phyloP scores from a whole-genome alignment of 2,888 invertebrate species.

The Brenthis hecate region DNA sequence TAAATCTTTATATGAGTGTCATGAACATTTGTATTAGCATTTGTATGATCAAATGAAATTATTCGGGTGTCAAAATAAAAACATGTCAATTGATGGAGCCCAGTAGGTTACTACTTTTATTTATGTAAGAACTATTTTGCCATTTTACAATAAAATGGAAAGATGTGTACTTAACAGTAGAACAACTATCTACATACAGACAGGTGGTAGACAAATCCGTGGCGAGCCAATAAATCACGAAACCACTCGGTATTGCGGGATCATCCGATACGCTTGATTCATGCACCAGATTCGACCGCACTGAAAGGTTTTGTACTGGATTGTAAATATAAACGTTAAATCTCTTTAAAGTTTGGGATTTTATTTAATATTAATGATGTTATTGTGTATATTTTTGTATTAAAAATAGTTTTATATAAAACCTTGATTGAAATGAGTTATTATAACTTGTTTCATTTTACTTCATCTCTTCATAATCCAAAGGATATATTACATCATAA shows the following conservation, averaged over 20 bases:
- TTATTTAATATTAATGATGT: not conserved
- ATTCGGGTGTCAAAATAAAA: too few species aligned
- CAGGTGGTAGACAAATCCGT: conserved; percentile 68
- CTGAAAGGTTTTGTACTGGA: conserved; percentile 33
- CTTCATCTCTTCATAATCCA: conserved; percentile 6
- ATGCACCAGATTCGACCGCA: conserved; percentile 58
- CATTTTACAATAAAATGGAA: not conserved
- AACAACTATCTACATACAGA: conserved; percentile 46
- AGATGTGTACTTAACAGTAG: conserved; percentile 1
- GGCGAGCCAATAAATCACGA: conserved; percentile 67
- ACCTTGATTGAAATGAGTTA: too few species aligned
- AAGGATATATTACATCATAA: conserved; percentile 14
- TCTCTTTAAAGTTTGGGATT: conserved; percentile 4
- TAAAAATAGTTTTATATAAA: not conserved
- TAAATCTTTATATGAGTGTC: too few species aligned
- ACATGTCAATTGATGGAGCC: too few species aligned
- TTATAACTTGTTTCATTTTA: too few species aligned
- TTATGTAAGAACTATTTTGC: too few species aligned
- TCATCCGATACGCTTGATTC: conserved; percentile 66
- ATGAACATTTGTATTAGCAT: too few species aligned
- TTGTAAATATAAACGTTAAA: conserved; percentile 16
- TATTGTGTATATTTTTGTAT: not conserved
- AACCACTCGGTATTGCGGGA: conserved; percentile 64
- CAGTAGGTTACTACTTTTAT: too few species aligned
- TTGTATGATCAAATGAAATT: too few species aligned